Conservation (phyloP, 2,797 vertebrate genomes). For the Pipistrellus pygmaeus region DNA sequence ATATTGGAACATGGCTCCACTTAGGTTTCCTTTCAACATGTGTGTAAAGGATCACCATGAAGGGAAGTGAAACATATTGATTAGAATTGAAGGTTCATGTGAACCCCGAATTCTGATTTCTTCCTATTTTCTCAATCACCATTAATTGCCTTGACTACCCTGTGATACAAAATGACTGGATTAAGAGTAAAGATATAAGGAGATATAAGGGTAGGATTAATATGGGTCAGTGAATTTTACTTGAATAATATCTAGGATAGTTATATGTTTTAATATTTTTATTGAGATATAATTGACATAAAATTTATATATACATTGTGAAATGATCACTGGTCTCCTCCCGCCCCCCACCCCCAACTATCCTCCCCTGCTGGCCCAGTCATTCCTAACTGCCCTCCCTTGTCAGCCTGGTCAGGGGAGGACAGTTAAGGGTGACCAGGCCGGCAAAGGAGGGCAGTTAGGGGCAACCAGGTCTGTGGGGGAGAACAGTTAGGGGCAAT, state of each 20-base stretch:
- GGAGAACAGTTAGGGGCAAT: no score
- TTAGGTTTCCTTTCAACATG: background rate
- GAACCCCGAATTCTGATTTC: background rate
- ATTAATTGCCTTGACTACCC: background rate
- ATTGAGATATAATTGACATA: background rate
- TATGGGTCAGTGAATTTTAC: background rate
- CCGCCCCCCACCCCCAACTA: no score
- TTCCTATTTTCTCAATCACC: background rate
- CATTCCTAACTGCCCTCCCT: no score
- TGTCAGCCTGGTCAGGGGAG: no score
- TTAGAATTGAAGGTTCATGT: background rate
- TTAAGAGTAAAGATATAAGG: background rate
- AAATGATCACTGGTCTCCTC: background rate
- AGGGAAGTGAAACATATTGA: background rate
- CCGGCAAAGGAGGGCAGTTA: no score
- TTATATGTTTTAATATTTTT: conserved; percentile 11
- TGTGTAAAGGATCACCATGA: background rate
- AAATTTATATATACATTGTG: background rate
- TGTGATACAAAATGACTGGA: background rate
- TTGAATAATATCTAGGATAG: background rate
- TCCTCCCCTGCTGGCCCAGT: no score
- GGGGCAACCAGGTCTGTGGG: no score
- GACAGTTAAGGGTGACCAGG: background rate
- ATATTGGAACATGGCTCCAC: background rate
- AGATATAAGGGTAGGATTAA: background rate